These are phyloP conservation scores for Pogonus chalceus DNA, from an alignment of 1,140 invertebrate genomes.

Conservation along the genomic window DNA sequence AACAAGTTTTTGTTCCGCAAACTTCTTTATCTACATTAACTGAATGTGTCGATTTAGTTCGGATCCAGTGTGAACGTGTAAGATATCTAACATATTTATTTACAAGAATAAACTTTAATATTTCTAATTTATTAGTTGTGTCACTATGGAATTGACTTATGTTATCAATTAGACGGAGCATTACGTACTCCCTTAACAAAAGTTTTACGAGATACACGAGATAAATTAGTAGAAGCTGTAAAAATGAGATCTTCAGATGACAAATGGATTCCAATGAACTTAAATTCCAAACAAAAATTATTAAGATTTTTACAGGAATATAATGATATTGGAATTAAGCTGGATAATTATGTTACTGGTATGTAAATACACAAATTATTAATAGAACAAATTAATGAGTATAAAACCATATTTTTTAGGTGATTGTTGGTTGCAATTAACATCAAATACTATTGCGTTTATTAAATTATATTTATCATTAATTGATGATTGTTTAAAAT, in stretches of 20 bases:
- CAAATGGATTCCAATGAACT: constrained; percentile 59
- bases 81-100: constrained; percentile 6
- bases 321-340: constrained; percentile 41
- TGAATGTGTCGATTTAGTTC: constrained; percentile 60
- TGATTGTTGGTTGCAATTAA: constrained; percentile 57
- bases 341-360: constrained; percentile 47
- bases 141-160: constrained; percentile 65
- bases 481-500: constrained; percentile 55
- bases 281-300: constrained; percentile 44
- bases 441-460: constrained; percentile 60
- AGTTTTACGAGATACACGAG: constrained; percentile 53
- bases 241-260: constrained; percentile 60
- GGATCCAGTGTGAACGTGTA: constrained; percentile 30
- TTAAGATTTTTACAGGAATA: constrained; percentile 47
- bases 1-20: constrained; percentile 87
- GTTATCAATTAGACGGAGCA: constrained; percentile 62
- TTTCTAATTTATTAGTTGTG: constrained; percentile 42
- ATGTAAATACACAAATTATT: constrained; percentile 15
- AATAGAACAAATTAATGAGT: neutral
- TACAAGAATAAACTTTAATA: neutral
- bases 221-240: constrained; percentile 66
- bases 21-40: constrained; percentile 71
- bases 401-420: constrained; percentile 32
- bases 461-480: constrained; percentile 54
- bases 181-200: constrained; percentile 49